Conservation (phyloP, 2,888 invertebrate genomes). For the Argyresthia goedartella region DNA sequence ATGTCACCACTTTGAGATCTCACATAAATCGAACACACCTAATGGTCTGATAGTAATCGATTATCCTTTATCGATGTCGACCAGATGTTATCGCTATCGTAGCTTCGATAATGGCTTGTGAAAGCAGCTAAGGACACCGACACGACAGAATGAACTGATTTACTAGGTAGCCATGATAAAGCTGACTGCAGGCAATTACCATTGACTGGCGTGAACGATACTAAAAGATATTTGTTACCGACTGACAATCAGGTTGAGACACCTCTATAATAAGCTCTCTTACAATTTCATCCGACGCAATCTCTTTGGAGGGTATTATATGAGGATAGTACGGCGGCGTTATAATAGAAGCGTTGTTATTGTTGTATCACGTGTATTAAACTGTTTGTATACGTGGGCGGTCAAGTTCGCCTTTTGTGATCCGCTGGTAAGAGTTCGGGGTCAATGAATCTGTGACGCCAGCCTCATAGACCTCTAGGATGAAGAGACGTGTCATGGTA, state of each 20-base stretch:
- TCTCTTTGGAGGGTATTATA: not conserved
- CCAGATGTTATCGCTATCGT: constrained; percentile 25
- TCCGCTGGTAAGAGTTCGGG: constrained; percentile 33
- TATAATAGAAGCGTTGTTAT: too few relatives aligned
- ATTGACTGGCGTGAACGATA: not conserved
- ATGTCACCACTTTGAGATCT: constrained; percentile 36
- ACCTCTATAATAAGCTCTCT: not conserved
- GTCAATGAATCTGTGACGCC: constrained; percentile 46
- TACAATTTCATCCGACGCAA: not conserved
- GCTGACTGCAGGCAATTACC: too few relatives aligned
- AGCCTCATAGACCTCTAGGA: constrained; percentile 10
- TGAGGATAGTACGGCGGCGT: not conserved
- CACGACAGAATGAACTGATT: not conserved
- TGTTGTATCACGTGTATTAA: not conserved
- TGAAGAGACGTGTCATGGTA: constrained; percentile 31
- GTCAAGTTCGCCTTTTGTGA: constrained; percentile 53
- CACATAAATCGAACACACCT: constrained; percentile 42
- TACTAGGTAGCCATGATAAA: too few relatives aligned
- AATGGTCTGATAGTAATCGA: constrained; percentile 39
- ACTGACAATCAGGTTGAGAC: not conserved
- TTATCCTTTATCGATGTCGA: constrained; percentile 33
- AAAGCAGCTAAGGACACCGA: constrained; percentile 26
- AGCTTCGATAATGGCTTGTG: constrained; percentile 35
- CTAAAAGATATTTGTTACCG: too few relatives aligned
- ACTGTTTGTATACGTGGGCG: constrained; percentile 35